Evolutionary conservation across 2,888 invertebrate genomes (phyloP).

Genomic region (Sturmia bella): DNA sequence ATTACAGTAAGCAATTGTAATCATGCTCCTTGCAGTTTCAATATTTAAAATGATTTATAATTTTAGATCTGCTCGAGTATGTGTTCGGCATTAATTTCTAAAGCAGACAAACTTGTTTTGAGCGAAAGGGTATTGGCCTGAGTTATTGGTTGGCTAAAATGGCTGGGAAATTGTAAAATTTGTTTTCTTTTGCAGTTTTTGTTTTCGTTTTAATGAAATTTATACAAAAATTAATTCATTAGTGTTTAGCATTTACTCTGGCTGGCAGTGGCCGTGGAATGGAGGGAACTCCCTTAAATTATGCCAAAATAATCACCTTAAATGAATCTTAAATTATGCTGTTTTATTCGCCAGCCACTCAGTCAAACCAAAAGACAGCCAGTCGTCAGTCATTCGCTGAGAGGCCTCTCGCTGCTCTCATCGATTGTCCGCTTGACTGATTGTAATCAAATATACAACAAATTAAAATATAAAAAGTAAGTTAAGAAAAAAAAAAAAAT

Average conservation of each 20-base stretch:
- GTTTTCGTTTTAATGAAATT: too few species aligned
- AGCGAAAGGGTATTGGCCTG: not conserved
- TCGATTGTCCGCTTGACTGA: slow-evolving; percentile 62
- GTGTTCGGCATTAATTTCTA: slow-evolving; percentile 67
- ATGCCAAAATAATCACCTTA: slow-evolving; percentile 65
- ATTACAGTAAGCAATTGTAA: not conserved
- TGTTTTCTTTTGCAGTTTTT: too few species aligned
- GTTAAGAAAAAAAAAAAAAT: not conserved
- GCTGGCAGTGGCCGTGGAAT: too few species aligned
- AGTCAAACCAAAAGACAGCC: slow-evolving; percentile 20
- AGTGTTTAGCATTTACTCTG: not conserved
- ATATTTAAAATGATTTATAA: slow-evolving; percentile 61
- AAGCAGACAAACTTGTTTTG: not conserved
- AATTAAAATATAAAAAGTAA: slow-evolving; percentile 50
- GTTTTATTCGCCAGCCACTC: slow-evolving; percentile 45
- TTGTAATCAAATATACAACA: slow-evolving; percentile 66
- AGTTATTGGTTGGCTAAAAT: not conserved
- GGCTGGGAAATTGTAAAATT: slow-evolving; percentile 16
- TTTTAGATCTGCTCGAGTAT: slow-evolving; percentile 32
- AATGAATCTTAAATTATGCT: slow-evolving; percentile 67
- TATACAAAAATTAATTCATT: slow-evolving; percentile 48
- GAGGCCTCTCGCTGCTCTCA: slow-evolving; percentile 24
- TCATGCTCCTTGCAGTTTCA: slow-evolving; percentile 30
- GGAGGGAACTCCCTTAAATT: slow-evolving; percentile 37
- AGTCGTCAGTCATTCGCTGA: slow-evolving; percentile 20